These are phyloP conservation scores for Etheostoma perlongum DNA, from an alignment of 2,797 vertebrate species.

Conservation along the genomic window DNA sequence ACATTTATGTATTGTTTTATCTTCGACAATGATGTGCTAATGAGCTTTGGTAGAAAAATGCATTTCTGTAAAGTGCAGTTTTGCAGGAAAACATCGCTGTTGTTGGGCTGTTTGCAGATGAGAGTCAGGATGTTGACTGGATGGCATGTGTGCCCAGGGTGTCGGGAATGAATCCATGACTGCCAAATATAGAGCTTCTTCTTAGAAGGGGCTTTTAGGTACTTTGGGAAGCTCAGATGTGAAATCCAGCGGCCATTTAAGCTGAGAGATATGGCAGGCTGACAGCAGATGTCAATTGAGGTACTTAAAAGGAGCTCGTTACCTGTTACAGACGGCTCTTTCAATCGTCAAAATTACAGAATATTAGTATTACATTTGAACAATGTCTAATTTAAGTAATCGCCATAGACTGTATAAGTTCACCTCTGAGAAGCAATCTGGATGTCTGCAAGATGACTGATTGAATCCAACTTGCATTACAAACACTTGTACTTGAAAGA, in stretches of 20 bases:
- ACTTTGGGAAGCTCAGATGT: constrained; percentile 49
- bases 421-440: not conserved
- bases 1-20: constrained; percentile 61
- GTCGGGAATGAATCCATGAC: constrained; percentile 46
- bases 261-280: constrained; percentile 32
- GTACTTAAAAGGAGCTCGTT: not conserved
- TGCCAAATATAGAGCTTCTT: constrained; percentile 68
- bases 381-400: not conserved
- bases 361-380: not conserved
- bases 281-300: constrained; percentile 11
- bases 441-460: not conserved
- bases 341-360: not conserved
- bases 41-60: constrained; percentile 56
- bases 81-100: constrained; percentile 60
- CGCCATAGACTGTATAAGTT: not conserved
- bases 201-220: constrained; percentile 49
- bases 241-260: constrained; percentile 33
- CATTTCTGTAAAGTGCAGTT: constrained; percentile 50
- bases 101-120: constrained; percentile 29
- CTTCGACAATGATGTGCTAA: constrained; percentile 54
- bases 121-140: constrained; percentile 58
- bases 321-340: constrained; percentile 9
- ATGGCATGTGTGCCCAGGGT: constrained; percentile 65
- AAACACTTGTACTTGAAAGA: constrained; percentile 10
- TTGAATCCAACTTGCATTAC: not conserved